These are phyloP conservation scores for Araneus ventricosus DNA, from an alignment of 1,140 invertebrate genomes.

Conservation along the genomic window DNA sequence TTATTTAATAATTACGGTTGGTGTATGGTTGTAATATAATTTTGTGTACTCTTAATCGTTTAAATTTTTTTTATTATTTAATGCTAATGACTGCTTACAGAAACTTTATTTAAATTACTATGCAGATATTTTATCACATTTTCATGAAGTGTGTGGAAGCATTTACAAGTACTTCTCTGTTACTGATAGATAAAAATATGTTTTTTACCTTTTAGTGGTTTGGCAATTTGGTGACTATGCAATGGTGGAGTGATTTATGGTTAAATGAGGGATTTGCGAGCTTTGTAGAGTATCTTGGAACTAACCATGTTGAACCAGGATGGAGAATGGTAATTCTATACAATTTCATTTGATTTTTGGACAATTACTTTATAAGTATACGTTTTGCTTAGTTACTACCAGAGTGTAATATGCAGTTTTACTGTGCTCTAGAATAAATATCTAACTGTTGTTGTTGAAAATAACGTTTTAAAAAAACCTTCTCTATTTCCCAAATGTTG, in stretches of 20 bases:
- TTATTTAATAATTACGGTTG: background rate
- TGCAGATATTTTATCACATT: no score
- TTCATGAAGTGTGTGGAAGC: no score
- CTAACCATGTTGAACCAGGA: conserved; percentile 86
- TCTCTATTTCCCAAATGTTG: no score
- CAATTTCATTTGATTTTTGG: background rate
- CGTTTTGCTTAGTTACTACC: background rate
- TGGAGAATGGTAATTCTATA: conserved; percentile 85
- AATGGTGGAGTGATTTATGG: conserved; percentile 97
- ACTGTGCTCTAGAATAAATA: no score
- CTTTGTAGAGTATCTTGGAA: conserved; percentile 91
- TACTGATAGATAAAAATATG: no score
- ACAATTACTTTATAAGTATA: background rate
- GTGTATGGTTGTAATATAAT: background rate
- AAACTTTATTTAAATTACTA: no score
- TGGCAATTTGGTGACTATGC: conserved; percentile 88
- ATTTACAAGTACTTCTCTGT: no score
- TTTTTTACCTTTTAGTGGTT: conserved; percentile 81
- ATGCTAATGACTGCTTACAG: background rate
- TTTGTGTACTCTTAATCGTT: background rate
- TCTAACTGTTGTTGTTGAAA: no score
- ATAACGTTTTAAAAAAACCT: no score
- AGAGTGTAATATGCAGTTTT: background rate
- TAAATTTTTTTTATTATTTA: background rate
- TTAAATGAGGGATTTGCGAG: conserved; percentile 95